These are phyloP conservation scores for Haliclona indistincta DNA, from an alignment of 37 sponge, comb jelly and placozoan species.

Conservation along the genomic window DNA sequence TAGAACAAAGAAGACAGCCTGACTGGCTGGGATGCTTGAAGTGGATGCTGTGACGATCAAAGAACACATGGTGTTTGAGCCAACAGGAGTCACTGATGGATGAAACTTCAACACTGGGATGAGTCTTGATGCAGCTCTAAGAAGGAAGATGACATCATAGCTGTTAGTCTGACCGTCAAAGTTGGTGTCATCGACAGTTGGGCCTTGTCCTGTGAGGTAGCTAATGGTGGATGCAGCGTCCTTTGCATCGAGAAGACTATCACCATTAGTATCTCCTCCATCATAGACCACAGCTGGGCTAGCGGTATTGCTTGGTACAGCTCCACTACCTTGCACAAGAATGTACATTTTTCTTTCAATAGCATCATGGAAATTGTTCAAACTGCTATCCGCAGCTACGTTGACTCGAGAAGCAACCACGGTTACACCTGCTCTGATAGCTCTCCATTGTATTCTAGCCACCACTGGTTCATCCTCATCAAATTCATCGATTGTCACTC, in stretches of 20 bases:
- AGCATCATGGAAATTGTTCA: background rate
- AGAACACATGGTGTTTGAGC: conserved; percentile 1
- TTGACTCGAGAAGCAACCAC: background rate
- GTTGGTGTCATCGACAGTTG: conserved; percentile 19
- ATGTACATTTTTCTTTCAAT: too few species aligned
- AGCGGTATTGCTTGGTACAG: background rate
- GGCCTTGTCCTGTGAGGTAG: background rate
- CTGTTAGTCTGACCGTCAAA: conserved; percentile 6
- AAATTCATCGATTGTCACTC: background rate
- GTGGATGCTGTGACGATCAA: conserved; percentile 9
- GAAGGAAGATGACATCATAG: conserved; percentile 45
- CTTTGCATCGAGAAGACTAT: conserved; percentile 12
- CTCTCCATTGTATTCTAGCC: conserved; percentile 16
- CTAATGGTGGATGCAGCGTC: conserved; percentile 27
- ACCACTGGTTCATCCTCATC: conserved; percentile 23
- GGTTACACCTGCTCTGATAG: conserved; percentile 1
- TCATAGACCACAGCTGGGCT: background rate
- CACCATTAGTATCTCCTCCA: conserved; percentile 25
- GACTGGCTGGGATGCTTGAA: background rate
- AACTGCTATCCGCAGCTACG: background rate
- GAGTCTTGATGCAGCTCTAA: conserved; percentile 27
- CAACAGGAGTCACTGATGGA: background rate
- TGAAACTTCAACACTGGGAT: conserved; percentile 18
- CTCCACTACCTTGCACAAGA: background rate
- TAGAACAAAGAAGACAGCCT: background rate